A percentile compares a stretch with the other conserved stretches of the same genome.
Conservation (phyloP, 2,797 vertebrate species). For the Argentina silus region DNA sequence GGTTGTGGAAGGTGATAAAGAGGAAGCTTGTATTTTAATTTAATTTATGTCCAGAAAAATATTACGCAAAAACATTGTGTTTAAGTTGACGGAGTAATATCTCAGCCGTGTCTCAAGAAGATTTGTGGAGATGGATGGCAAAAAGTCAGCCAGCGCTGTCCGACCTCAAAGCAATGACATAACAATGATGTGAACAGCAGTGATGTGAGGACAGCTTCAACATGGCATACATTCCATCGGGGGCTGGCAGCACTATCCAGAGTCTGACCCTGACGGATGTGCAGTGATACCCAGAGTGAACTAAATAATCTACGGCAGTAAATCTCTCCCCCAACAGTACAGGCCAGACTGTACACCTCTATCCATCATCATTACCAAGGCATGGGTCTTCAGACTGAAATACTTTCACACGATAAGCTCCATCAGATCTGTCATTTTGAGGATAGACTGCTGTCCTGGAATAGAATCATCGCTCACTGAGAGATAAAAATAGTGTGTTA, state of each 20-base stretch:
- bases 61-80: background rate
- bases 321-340: background rate
- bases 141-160: background rate
- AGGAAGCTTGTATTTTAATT: background rate
- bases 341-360: background rate
- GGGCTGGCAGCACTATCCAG: background rate
- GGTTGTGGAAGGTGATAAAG: background rate
- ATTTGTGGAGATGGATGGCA: background rate
- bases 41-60: too few species aligned
- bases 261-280: background rate
- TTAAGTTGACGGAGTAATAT: background rate
- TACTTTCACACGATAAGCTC: conserved; percentile 18
- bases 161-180: background rate
- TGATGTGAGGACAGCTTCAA: background rate
- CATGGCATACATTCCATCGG: background rate
- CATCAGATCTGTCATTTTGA: background rate
- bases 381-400: conserved; percentile 10
- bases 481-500: conserved; percentile 7
- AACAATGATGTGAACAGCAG: background rate
- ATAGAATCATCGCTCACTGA: conserved; percentile 7
- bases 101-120: background rate
- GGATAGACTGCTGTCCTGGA: conserved; percentile 12
- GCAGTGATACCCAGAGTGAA: background rate
- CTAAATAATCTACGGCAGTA: conserved; percentile 6
- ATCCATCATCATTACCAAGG: background rate